Base-by-base conservation (phyloP, 1,140 invertebrate genomes). In the Drosophila lowei region DNA sequence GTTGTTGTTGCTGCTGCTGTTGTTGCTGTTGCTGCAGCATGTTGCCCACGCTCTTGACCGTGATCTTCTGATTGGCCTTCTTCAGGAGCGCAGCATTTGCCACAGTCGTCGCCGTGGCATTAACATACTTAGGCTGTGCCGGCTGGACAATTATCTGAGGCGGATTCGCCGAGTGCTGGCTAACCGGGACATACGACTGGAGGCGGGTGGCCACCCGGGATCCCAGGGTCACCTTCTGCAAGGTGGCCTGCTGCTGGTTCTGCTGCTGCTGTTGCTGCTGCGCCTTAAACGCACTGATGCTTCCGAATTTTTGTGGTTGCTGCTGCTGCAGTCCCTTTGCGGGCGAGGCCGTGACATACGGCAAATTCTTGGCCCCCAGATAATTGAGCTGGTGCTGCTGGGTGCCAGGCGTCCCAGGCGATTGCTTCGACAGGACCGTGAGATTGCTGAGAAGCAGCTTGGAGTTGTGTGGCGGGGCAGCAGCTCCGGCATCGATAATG, bases 381-480 rank as follows among this genome's bases (percentile, higher is more conserved):
- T 91, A 91, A 60, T 81, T 91, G 9, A 88, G 46, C 43, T 86
- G 83, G 41, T 77, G 68, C 47, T 81, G 65, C 11, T 21, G 44
- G 48, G 49, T 42, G 49, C 72, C 30, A 47, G 64, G 60, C 38
- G 67, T 57, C 43, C 66, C 61, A 11, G 77, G 71, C n/a, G 75
- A 67, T 54, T 76, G 88, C 25, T 91, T 91, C 9, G 90, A 90
- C 23, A 91, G 63, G 21, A 91, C 85, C 23, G 90, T 91, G 53
- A 91, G 76, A 81, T 91, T 91, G 53, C 90, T 86, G 8, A 91
- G 74, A 50, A 91, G 28, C 25, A 90, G 65, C 71, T 90, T 90
- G 0, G 89, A 90, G 54, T 83, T 90, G 38, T 80, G 86, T 5
- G 86, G 78, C 23, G 86, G 79, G 1, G 83, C 58, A 18, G 74